These are phyloP conservation scores for Petrocephalus zakoni DNA, from an alignment of 2,113 vertebrate genomes.

Conservation along the genomic window DNA sequence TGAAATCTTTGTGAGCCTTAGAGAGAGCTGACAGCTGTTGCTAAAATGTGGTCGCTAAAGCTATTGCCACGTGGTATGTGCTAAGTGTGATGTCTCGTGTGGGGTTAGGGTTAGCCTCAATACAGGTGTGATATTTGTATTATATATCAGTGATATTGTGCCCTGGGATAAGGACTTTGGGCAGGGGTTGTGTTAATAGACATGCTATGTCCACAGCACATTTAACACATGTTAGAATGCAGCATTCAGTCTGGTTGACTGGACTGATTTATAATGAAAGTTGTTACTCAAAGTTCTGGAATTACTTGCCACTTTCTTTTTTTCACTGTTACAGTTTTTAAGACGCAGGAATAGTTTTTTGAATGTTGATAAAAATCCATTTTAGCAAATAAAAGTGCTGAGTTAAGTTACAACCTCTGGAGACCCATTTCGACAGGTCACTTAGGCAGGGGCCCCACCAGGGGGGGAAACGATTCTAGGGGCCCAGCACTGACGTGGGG, in stretches of 20 bases:
- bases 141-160: background rate
- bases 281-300: background rate
- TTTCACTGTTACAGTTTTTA: background rate
- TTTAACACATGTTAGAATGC: background rate
- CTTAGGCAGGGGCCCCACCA: no score
- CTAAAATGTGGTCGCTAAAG: background rate
- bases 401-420: background rate
- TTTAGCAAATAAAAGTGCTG: background rate
- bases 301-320: background rate
- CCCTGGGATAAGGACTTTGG: background rate
- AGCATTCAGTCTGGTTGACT: background rate
- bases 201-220: background rate
- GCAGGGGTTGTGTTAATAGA: background rate
- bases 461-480: no score
- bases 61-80: background rate
- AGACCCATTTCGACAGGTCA: background rate
- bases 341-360: background rate
- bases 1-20: background rate
- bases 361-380: background rate
- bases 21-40: background rate
- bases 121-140: background rate
- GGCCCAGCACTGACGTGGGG: no score
- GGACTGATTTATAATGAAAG: background rate
- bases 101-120: background rate
- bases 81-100: background rate